Percentiles rank a stretch among this genome's conserved stretches.
Evolutionary conservation across 37 sponge, comb jelly and placozoan genomes (phyloP).

Genomic region (Agelas oroides): DNA sequence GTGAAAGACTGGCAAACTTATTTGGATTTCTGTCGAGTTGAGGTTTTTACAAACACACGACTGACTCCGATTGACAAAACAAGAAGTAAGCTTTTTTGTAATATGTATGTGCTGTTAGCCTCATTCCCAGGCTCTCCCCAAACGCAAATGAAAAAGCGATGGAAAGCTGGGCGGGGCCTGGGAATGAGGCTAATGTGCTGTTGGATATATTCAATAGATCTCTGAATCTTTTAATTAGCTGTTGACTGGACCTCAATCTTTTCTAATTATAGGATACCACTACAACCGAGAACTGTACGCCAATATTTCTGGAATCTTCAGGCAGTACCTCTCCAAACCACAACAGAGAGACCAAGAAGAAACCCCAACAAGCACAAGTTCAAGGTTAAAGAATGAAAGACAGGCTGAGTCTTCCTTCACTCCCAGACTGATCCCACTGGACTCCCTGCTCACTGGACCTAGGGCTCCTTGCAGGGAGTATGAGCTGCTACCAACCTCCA

Average conservation of each 20-base stretch:
- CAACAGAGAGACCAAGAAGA: neutral
- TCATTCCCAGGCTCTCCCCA: too few relatives aligned
- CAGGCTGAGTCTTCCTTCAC: neutral
- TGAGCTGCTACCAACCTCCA: neutral
- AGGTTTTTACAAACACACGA: slow-evolving; percentile 5
- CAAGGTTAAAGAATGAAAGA: neutral
- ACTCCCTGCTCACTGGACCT: neutral
- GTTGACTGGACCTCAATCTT: too few relatives aligned
- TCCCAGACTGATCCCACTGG: slow-evolving; percentile 9
- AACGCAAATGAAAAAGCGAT: too few relatives aligned
- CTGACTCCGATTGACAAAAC: neutral
- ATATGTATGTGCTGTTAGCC: neutral
- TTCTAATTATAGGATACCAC: neutral
- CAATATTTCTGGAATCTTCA: slow-evolving; percentile 19
- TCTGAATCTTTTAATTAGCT: too few relatives aligned
- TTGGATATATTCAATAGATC: neutral
- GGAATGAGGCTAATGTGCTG: neutral
- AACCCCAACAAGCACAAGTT: neutral
- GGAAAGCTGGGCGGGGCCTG: too few relatives aligned
- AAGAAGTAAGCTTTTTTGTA: neutral
- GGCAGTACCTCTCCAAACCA: neutral
- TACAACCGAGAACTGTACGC: slow-evolving; percentile 23
- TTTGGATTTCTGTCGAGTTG: slow-evolving; percentile 20
- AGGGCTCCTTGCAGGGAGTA: slow-evolving; percentile 18
- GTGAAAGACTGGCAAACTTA: slow-evolving; percentile 18